Conservation (phyloP, 2,797 vertebrate genomes). For the Catharus ustulatus region DNA sequence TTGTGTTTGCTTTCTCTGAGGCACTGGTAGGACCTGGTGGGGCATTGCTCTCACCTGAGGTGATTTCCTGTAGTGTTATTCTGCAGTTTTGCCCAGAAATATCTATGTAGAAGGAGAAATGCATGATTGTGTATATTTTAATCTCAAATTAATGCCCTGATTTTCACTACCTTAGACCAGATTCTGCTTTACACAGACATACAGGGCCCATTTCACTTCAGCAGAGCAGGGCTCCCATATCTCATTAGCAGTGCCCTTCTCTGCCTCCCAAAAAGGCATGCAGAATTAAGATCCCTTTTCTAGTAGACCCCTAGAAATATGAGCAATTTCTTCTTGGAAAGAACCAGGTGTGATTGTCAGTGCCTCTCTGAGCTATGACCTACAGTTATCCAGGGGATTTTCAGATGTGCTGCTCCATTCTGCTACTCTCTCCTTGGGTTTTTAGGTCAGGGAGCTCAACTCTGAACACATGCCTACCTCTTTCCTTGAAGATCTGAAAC, state of each 20-base stretch:
- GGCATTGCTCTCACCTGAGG: neutral
- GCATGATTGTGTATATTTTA: neutral
- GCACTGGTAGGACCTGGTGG: neutral
- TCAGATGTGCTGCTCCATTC: neutral
- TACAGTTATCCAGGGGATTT: neutral
- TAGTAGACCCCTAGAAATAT: neutral
- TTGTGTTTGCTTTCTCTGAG: neutral
- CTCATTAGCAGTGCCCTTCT: neutral
- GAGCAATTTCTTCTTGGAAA: neutral
- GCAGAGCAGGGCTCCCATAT: neutral
- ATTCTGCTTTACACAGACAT: neutral
- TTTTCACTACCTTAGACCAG: neutral
- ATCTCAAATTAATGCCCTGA: neutral
- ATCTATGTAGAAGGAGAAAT: neutral
- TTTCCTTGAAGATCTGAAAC: constrained; percentile 8
- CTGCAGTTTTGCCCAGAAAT: neutral
- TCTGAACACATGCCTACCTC: neutral
- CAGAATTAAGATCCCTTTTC: neutral
- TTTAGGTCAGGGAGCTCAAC: neutral
- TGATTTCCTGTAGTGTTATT: neutral
- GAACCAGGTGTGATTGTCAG: neutral
- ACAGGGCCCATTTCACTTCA: neutral
- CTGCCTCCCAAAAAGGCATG: neutral
- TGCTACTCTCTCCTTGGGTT: neutral
- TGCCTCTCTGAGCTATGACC: neutral